A percentile compares a stretch with the other conserved stretches of the same genome.
Evolutionary conservation across 2,888 invertebrate species (phyloP).

Genomic region (Subacronicta megacephala): DNA sequence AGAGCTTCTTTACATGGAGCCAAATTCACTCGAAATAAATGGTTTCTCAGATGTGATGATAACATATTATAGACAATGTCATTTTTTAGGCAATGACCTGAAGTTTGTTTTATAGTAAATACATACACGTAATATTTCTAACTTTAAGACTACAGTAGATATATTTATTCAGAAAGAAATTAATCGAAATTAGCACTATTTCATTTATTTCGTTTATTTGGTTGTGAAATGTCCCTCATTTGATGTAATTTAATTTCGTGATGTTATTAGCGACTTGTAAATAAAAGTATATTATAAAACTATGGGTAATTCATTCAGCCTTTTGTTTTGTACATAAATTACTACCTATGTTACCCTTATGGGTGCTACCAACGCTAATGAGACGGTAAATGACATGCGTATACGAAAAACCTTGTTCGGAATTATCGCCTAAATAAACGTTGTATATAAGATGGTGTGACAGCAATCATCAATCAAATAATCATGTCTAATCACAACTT

Average conservation of each 20-base stretch:
- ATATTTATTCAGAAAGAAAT: background rate
- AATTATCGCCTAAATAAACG: too few relatives aligned
- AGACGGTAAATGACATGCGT: conserved; percentile 10
- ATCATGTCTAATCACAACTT: too few relatives aligned
- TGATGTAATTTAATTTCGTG: conserved; percentile 1
- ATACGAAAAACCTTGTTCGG: background rate
- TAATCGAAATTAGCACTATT: background rate
- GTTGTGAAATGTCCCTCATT: conserved; percentile 12
- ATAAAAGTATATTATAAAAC: conserved; percentile 12
- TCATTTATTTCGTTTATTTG: background rate
- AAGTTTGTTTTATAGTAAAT: background rate
- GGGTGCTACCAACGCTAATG: background rate
- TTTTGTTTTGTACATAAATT: conserved; percentile 11
- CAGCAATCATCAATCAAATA: background rate
- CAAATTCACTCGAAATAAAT: too few relatives aligned
- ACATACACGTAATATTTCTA: background rate
- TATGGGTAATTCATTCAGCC: background rate
- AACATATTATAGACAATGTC: background rate
- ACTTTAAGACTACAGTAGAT: conserved; percentile 2
- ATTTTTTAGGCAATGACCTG: background rate
- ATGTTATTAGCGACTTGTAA: conserved; percentile 13
- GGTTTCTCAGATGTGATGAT: too few relatives aligned
- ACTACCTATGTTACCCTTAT: background rate
- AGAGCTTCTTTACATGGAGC: too few relatives aligned
- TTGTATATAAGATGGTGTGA: background rate